Evolutionary conservation across 2,888 invertebrate species (phyloP), one percentile per base, ranked within the genome.

Genomic region (Ectemnius lituratus): DNA sequence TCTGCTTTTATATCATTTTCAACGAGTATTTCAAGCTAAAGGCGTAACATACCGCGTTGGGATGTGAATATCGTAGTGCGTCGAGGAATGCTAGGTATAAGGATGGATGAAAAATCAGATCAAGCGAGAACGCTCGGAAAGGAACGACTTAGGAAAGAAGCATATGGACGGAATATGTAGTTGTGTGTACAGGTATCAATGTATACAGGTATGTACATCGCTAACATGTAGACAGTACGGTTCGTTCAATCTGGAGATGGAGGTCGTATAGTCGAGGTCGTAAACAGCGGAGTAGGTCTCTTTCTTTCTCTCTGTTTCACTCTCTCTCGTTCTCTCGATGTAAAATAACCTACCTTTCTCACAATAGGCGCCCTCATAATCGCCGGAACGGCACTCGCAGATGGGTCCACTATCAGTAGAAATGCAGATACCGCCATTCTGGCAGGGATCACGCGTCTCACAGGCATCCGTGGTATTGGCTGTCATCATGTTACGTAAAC

Each of bases 341-440:
- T 37, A 79, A 66, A 74, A 77, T 52, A 70, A 74, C 80, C 92
- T 88, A 98, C 98, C 97, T 94, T 96, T 95, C 91, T 99, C 98
- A 91, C 99, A 99, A 92, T 95, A 96, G 84, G 96, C 95, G 45
- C 99, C 99, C 90, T 97, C 97, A 91, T 95, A 98, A 91, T 98
- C 97, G 20, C 97, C 95, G 87, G 96, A 96, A 45, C 97, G 93
- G 90, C 99, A 99, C 92, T 99, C 98, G 93, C 99, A 99, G 88
- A 97, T 95, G 59, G 98, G 96, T 20, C 98, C 98, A 79, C 95
- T 96, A 91, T 99, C 98, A 3, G 98, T 98, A 84, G 97, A 97
- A 92, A 98, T 97, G 92, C 99, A 99, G 84, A 97, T 96, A 16
- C 98, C 99, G 3, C 97, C 97, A 88, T 99, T 97, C 89, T 97